Base-by-base conservation (phyloP, 2,888 invertebrate species). In the Andrena praecox region DNA sequence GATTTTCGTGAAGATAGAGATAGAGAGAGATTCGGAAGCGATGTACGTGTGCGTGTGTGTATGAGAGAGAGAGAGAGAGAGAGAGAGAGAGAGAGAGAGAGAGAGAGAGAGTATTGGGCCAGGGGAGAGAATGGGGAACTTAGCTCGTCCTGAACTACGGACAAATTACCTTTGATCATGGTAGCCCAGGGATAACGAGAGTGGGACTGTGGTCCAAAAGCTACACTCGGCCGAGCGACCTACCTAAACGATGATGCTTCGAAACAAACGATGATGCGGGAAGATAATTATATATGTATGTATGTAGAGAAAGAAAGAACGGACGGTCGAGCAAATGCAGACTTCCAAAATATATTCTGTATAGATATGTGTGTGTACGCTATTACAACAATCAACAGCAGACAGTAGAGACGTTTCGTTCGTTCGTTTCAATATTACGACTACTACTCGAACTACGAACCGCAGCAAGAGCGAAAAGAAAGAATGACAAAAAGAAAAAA, bases 341-440 rank as follows among this genome's bases (percentile, higher is more conserved):
- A 78, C 78, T 84, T 80, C 83, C 79, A 76, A 86, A 76, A 82
- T 77, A 87, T 77, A 86, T 82, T 76, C 42, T 72, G 85, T 80
- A 50, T 29, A 27, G 42, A 70, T 42, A 66, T 76, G 35, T 66
- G 72, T 87, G 56, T 85, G 59, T 81, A 82, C 64, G 77, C 80
- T 84, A 87, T 85, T 73, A 80, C 89, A 86, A 88, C 88, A 88
- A 77, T 77, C 72, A 88, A 82, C 62, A 85, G 84, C 87, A 86
- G 82, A 87, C 85, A 88, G 56, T 79, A 68, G 80, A 83, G 76
- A 81, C 67, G 69, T 71, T 79, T 24, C 24, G 48, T 60, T 71
- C 68, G 66, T 75, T 75, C 59, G 73, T 62, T 16, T 67, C 66
- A 71, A 71, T 42, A 50, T 67, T 69, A 81, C 77, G 76, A 60